Evolutionary conservation across 2,888 invertebrate species (phyloP).

Genomic region (Patella caerulea): DNA sequence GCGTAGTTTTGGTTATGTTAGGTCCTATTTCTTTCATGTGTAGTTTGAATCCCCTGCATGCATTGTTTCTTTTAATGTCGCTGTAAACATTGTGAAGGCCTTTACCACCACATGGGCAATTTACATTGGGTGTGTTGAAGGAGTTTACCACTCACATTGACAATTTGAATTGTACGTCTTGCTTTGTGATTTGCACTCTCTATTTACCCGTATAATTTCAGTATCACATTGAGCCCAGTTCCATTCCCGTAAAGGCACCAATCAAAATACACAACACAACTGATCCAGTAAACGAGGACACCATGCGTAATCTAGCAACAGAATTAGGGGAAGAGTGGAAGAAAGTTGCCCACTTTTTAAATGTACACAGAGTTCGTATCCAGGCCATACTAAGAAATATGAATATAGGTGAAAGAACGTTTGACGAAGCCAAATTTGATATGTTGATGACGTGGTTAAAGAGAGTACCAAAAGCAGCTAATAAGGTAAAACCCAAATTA

Average conservation of each 20-base stretch:
- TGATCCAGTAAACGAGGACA: conserved; percentile 55
- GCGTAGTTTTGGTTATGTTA: too few relatives aligned
- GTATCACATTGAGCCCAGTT: conserved; percentile 54
- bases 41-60: too few relatives aligned
- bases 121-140: too few relatives aligned
- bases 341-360: conserved; percentile 55
- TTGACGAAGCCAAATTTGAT: conserved; percentile 56
- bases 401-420: conserved; percentile 42
- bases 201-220: conserved; percentile 28
- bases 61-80: too few relatives aligned
- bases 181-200: too few relatives aligned
- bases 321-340: conserved; percentile 67
- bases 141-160: too few relatives aligned
- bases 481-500: conserved; percentile 52
- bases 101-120: too few relatives aligned
- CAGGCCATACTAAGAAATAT: conserved; percentile 48
- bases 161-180: too few relatives aligned
- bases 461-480: conserved; percentile 56
- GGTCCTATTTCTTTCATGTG: too few relatives aligned
- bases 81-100: too few relatives aligned
- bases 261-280: conserved; percentile 48
- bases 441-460: conserved; percentile 69
- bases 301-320: conserved; percentile 52
- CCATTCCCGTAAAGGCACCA: conserved; percentile 50
- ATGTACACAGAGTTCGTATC: conserved; percentile 58